Base-by-base conservation (phyloP, 2,113 vertebrate genomes). In the Cyanoramphus novaezelandiae region DNA sequence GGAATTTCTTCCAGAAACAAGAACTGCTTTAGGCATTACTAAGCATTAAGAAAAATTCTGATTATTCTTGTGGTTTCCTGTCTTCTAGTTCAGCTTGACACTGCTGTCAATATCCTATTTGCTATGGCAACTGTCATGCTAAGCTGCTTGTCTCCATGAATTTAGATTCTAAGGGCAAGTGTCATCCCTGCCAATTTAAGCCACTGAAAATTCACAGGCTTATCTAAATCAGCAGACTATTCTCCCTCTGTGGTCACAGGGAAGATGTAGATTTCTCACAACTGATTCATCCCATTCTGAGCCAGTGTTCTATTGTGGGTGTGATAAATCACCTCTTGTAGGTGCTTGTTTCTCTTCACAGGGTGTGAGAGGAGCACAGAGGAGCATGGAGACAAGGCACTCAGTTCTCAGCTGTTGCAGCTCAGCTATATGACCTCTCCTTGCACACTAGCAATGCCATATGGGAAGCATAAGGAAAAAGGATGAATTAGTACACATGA, bases 401-500 rank as follows among this genome's bases (percentile, higher is more conserved):
- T 3, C 57, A 15, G 18, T 2, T 62, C 31, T 70, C 37, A 81
- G 24, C 6, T 8, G 0, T 13, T 44, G 44, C 39, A 72, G 57
- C 29, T 55, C 2, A 2, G 19, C 20, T 62, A 8, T 46, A 16
- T 11, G 44, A 7, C 11, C 39, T 88, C 12, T 44, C 6, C 5
- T 44, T 19, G 15, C 18, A 20, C 0, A 2, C 21, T 49, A 53
- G 20, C 29, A 46, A 17, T 18, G 25, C 11, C 33, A 23, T 7
- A 9, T 3, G 43, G 52, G 41, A 90, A 57, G 47, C 41, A 25
- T 8, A n/a, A 37, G 31, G 33, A 69, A 18, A 62, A 23, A 7
- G 8, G 8, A 64, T 10, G 35, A 83, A 41, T 17, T 65, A 50
- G 2, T 13, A 25, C 6, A 43, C 0, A 0, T 24, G 17, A 6